Evolutionary conservation across 2,888 invertebrate genomes (phyloP).

Genomic region (Mystacides longicornis): DNA sequence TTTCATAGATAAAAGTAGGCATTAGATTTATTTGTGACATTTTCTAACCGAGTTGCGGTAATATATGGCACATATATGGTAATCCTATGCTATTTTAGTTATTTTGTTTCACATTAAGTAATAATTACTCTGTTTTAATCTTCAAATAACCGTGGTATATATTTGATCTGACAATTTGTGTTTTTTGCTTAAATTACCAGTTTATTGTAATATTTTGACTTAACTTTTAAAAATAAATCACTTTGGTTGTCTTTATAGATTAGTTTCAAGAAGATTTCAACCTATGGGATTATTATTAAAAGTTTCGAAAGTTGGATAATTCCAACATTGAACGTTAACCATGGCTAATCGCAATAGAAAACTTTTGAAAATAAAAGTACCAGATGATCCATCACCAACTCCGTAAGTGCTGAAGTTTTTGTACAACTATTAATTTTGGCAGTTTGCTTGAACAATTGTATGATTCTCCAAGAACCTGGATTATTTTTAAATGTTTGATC

Average conservation of each 20-base stretch:
- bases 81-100: conserved; percentile 15
- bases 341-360: background rate
- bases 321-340: background rate
- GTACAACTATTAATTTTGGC: no score
- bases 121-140: no score
- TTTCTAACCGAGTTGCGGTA: conserved; percentile 15
- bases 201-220: no score
- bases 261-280: background rate
- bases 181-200: no score
- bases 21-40: conserved; percentile 7
- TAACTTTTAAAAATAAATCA: no score
- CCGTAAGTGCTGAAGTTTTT: background rate
- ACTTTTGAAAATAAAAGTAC: background rate
- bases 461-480: no score
- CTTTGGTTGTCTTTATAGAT: background rate
- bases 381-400: background rate
- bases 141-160: no score
- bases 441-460: no score
- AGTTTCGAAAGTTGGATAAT: background rate
- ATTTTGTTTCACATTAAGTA: conserved; percentile 14
- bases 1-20: no score
- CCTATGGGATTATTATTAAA: background rate
- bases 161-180: no score
- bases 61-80: conserved; percentile 9
- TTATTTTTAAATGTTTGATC: no score